These are phyloP conservation scores for Anthonomus grandis DNA, from an alignment of 1,140 invertebrate species.

Conservation along the genomic window DNA sequence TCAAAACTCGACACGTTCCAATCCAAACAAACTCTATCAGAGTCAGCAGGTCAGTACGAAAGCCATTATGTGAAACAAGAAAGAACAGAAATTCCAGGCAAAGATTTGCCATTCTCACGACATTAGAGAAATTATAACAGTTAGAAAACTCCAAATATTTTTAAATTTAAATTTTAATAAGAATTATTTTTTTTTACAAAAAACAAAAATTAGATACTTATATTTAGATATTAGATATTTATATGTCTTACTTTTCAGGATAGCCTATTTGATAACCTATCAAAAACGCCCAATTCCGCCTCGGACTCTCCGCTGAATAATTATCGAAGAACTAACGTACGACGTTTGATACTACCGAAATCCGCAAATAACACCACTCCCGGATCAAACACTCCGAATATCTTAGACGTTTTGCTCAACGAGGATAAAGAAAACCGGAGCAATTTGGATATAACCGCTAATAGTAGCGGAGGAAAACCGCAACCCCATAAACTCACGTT, in stretches of 20 bases:
- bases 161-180: no score
- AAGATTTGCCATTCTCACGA: no score
- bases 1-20: no score
- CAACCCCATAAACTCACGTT: constrained; percentile 21
- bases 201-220: no score
- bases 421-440: constrained; percentile 18
- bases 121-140: no score
- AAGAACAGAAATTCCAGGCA: no score
- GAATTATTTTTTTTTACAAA: no score
- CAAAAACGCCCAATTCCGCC: constrained; percentile 10
- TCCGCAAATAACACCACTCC: constrained; percentile 6
- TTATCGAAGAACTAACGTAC: constrained; percentile 24
- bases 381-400: constrained; percentile 11
- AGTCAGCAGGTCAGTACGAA: no score
- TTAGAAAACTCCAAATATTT: no score
- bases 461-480: background rate
- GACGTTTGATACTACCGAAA: constrained; percentile 20
- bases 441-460: background rate
- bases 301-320: constrained; percentile 13
- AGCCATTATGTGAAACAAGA: no score
- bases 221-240: background rate
- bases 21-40: no score
- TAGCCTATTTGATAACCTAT: constrained; percentile 29
- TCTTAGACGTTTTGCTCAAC: constrained; percentile 18
- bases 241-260: constrained; percentile 24